Evolutionary conservation across 2,113 vertebrate species (phyloP), one percentile per base, ranked within the genome.

Genomic region (Bufo bufo): DNA sequence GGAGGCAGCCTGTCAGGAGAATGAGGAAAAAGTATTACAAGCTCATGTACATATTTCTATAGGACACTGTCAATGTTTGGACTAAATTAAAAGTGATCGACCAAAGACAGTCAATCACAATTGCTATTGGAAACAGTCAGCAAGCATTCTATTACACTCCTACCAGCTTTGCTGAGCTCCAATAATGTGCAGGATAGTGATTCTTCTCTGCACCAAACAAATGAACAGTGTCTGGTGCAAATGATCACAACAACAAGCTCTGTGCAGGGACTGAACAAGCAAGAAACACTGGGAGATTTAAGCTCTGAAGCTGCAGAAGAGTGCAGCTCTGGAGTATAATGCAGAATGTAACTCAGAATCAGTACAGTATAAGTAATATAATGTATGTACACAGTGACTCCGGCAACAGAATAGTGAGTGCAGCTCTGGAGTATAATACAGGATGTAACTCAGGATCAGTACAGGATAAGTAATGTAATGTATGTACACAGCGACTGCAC

Each of bases 1-100:
- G 82, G 33, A 90, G 89, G 89, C 81, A 93, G 88, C 7, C 96
- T 96, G 56, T 14, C 0, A 50, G 17, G 2, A 66, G 47, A 83
- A 83, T 4, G 11, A 78, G 66, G 43, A 47, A 6, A 75, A 1
- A 13, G 1, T 12, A 54, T 78, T 54, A 43, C 2, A 16, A 59
- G 14, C 13, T 58, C 20, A 56, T 6, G 10, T 3, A n/a, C 2
- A 19, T 52, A 11, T 11, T n/a, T 9, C 8, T 0, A 77, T n/a
- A 12, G 4, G 45, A 23, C 12, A 71, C 4, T 3, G 20, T 9
- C 19, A 63, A 23, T 66, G 1, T n/a, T 10, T 11, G 20, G 1
- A 11, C 9, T 9, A 23, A 9, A 66, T 7, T 63, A 4, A 63
- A 4, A 19, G 17, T 17, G 2, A 63, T 10, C 12, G n/a, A 66